Percentiles rank a stretch among this genome's conserved stretches.
Conservation (phyloP, 2,797 vertebrate species). For the Phoeniculus purpureus region DNA sequence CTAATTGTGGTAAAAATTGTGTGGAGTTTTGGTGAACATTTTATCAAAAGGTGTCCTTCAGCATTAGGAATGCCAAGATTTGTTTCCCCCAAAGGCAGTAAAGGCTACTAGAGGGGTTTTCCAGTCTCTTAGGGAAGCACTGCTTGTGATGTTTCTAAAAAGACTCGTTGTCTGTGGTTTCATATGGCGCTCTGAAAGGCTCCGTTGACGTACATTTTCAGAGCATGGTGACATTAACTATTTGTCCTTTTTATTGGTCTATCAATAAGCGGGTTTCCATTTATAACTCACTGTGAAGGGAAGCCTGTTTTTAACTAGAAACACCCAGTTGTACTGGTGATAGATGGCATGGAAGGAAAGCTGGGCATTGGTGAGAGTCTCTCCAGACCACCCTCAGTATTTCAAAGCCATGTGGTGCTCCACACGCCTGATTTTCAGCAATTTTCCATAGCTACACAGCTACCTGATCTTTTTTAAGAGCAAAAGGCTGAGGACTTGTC, state of each 20-base stretch:
- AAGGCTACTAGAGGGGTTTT: neutral
- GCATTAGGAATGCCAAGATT: neutral
- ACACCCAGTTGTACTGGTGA: neutral
- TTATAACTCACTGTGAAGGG: neutral
- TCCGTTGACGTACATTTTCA: neutral
- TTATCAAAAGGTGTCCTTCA: neutral
- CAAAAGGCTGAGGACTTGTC: neutral
- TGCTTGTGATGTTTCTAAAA: neutral
- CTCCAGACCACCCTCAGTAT: neutral
- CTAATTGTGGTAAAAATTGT: neutral
- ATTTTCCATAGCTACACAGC: neutral
- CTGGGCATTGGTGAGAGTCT: neutral
- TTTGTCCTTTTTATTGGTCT: constrained; percentile 4
- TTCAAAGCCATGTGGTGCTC: neutral
- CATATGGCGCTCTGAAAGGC: neutral
- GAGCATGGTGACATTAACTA: neutral
- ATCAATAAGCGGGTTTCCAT: neutral
- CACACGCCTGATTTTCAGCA: neutral
- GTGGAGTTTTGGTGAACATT: neutral
- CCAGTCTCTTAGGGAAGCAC: neutral
- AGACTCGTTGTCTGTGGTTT: neutral
- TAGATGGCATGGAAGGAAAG: neutral
- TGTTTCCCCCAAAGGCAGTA: neutral
- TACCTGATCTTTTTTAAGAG: neutral
- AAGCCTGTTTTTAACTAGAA: neutral